phyloP scores from a whole-genome alignment of 2,888 invertebrate genomes.

The Habrosyne pyritoides region DNA sequence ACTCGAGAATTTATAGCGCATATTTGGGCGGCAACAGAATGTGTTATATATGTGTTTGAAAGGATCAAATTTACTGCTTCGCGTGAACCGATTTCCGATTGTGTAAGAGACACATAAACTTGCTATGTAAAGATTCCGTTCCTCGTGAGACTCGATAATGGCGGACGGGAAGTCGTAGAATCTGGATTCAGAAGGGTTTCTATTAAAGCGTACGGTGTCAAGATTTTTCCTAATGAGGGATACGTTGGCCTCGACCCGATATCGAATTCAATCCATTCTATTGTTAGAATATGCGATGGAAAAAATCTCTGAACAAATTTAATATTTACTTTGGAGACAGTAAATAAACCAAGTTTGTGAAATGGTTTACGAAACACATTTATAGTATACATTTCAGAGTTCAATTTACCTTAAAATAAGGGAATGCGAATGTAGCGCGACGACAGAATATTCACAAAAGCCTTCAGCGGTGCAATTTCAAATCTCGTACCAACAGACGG shows the following conservation, averaged over 20 bases:
- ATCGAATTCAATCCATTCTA: not conserved
- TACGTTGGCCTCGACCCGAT: not conserved
- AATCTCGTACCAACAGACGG: constrained; percentile 23
- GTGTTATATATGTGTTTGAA: not conserved
- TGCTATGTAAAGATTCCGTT: not conserved
- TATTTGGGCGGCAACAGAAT: not conserved
- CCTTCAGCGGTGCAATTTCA: constrained; percentile 21
- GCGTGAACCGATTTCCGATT: not conserved
- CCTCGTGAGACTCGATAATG: not conserved
- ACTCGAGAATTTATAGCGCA: not conserved
- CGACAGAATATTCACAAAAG: constrained; percentile 21
- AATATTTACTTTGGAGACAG: not conserved
- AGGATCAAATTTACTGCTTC: not conserved
- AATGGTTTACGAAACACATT: not conserved
- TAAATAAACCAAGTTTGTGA: too few species aligned
- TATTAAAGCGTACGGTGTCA: not conserved
- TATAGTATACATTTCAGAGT: not conserved
- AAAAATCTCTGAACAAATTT: not conserved
- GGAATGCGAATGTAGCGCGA: not conserved
- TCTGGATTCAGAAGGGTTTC: not conserved
- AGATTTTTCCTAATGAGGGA: constrained; percentile 2
- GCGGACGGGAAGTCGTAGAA: not conserved
- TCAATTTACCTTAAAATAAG: not conserved
- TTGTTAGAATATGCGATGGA: not conserved
- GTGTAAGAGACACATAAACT: not conserved